Evolutionary conservation across 2,888 invertebrate species (phyloP).

Genomic region (Apamea crenata): DNA sequence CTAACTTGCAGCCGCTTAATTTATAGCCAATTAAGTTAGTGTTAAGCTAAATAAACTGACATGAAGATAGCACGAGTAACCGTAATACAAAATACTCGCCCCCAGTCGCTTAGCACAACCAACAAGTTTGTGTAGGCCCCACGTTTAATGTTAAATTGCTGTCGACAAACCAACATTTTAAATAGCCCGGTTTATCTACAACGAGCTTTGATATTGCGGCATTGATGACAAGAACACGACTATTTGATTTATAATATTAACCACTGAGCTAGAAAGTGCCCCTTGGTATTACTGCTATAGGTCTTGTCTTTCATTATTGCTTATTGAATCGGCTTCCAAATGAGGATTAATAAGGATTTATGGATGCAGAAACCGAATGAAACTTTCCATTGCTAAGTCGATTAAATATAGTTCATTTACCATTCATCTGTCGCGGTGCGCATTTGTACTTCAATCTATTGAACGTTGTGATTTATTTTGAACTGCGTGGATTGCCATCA

Average conservation of each 20-base stretch:
- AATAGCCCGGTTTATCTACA: slow-evolving; percentile 78
- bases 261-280: slow-evolving; percentile 78
- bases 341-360: slow-evolving; percentile 87
- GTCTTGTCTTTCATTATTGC: slow-evolving; percentile 81
- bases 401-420: slow-evolving; percentile 77
- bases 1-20: slow-evolving; percentile 84
- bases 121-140: slow-evolving; percentile 75
- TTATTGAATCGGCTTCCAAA: slow-evolving; percentile 84
- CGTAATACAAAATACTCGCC: slow-evolving; percentile 79
- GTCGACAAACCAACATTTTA: slow-evolving; percentile 75
- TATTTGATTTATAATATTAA: slow-evolving; percentile 84
- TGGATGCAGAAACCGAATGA: slow-evolving; percentile 75
- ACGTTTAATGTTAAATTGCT: slow-evolving; percentile 70
- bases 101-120: slow-evolving; percentile 69
- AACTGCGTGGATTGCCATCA: slow-evolving; percentile 32
- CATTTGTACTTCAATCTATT: slow-evolving; percentile 78
- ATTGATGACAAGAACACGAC: slow-evolving; percentile 84
- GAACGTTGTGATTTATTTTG: slow-evolving; percentile 62
- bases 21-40: slow-evolving; percentile 89
- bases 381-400: slow-evolving; percentile 74
- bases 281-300: slow-evolving; percentile 77
- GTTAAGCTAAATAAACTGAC: slow-evolving; percentile 88
- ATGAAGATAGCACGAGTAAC: slow-evolving; percentile 84
- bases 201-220: slow-evolving; percentile 80
- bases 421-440: slow-evolving; percentile 78